Evolutionary conservation across 2,113 vertebrate genomes (phyloP).

Genomic region (Cyanoramphus novaezelandiae): DNA sequence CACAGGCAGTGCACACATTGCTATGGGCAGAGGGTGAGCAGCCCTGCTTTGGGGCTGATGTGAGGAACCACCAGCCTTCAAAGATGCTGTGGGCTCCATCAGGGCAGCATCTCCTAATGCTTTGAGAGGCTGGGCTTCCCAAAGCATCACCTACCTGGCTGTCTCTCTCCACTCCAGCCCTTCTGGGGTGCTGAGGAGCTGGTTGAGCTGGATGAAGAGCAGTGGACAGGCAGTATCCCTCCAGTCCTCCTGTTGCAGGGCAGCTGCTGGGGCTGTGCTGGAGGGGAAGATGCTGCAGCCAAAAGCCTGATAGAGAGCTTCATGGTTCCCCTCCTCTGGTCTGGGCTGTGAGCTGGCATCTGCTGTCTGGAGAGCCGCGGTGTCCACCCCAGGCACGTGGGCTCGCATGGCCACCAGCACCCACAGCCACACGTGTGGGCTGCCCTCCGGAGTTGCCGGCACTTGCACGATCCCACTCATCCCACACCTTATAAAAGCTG

Average conservation of each 20-base stretch:
- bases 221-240: neutral
- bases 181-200: conserved; percentile 62
- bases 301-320: neutral
- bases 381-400: accelerated
- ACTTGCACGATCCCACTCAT: neutral
- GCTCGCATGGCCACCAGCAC: neutral
- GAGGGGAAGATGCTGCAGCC: conserved; percentile 42
- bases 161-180: conserved; percentile 75
- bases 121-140: neutral
- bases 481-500: conserved; percentile 36
- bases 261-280: neutral
- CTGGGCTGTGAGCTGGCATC: neutral
- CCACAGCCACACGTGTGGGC: accelerated
- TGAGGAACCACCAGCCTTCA: neutral
- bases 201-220: conserved; percentile 81
- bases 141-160: conserved; percentile 69
- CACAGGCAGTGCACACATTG: neutral
- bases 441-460: neutral
- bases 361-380: accelerated
- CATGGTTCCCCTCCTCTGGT: neutral
- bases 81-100: neutral
- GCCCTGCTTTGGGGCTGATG: neutral
- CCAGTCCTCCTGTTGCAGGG: neutral
- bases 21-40: neutral
- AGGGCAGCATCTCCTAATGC: neutral